A percentile compares a stretch with the other conserved stretches of the same genome.
phyloP scores from a whole-genome alignment of 2,888 invertebrate species.

The Acholoe squamosa region DNA sequence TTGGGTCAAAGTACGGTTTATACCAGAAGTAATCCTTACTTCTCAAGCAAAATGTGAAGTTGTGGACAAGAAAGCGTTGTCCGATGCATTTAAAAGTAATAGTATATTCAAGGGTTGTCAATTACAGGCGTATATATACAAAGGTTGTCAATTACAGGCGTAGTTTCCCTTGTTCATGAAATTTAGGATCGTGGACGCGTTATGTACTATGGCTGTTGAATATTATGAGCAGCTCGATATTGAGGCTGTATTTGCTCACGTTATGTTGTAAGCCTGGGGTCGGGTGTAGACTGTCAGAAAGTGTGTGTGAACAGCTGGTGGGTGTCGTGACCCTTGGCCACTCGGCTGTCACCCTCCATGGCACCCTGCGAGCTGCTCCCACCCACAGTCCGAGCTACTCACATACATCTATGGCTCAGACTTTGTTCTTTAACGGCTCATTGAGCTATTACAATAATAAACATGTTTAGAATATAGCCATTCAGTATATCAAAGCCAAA shows the following conservation, averaged over 20 bases:
- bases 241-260: background rate
- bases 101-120: too few species aligned
- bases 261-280: background rate
- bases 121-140: too few species aligned
- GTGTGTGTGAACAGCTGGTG: constrained; percentile 49
- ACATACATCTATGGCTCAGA: background rate
- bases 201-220: background rate
- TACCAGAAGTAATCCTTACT: background rate
- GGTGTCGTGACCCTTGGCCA: constrained; percentile 21
- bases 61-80: too few species aligned
- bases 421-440: background rate
- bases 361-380: background rate
- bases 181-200: too few species aligned
- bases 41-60: background rate
- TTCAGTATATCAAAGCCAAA: too few species aligned
- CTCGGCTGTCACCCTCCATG: constrained; percentile 22
- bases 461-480: background rate
- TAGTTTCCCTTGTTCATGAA: too few species aligned
- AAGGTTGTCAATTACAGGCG: too few species aligned
- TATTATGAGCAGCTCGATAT: background rate
- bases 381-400: constrained; percentile 12
- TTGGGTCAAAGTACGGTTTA: background rate
- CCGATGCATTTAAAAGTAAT: too few species aligned
- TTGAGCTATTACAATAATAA: background rate
- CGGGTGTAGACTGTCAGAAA: background rate